Evolutionary conservation across 2,797 vertebrate genomes (phyloP).

Genomic region (Passerculus sandwichensis): DNA sequence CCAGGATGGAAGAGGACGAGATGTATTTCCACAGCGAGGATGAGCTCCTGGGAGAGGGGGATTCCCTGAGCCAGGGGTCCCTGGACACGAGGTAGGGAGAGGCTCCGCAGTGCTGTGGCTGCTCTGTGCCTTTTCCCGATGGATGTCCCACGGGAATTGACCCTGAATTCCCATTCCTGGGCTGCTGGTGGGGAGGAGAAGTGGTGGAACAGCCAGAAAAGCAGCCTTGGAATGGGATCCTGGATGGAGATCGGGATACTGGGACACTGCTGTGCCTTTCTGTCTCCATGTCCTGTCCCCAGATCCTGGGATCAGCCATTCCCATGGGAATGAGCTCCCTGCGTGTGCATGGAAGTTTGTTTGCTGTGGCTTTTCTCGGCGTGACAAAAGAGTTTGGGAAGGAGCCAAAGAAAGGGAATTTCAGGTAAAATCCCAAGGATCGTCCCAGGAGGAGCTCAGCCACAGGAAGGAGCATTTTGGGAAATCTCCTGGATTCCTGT

Average conservation of each 20-base stretch:
- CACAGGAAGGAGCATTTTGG: not conserved
- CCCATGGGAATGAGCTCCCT: not conserved
- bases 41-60: not conserved
- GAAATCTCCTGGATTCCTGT: not conserved
- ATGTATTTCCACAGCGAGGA: not conserved
- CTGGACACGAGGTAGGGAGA: not conserved
- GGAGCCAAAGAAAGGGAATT: not conserved
- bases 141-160: rapidly evolving
- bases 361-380: not conserved
- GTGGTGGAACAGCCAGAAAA: rapidly evolving
- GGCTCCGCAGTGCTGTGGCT: not conserved
- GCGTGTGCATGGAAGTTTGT: not conserved
- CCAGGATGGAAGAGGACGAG: not conserved
- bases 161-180: not conserved
- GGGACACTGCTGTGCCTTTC: not conserved
- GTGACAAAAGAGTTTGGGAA: not conserved
- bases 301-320: not conserved
- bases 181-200: not conserved
- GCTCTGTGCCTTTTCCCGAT: rapidly evolving
- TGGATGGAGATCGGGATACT: rapidly evolving
- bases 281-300: rapidly evolving
- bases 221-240: not conserved
- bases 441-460: rapidly evolving
- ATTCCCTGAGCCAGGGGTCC: constrained; percentile 9
- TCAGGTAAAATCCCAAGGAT: not conserved